Conservation (phyloP, 2,797 vertebrate genomes). For the Jordanella pulchra region DNA sequence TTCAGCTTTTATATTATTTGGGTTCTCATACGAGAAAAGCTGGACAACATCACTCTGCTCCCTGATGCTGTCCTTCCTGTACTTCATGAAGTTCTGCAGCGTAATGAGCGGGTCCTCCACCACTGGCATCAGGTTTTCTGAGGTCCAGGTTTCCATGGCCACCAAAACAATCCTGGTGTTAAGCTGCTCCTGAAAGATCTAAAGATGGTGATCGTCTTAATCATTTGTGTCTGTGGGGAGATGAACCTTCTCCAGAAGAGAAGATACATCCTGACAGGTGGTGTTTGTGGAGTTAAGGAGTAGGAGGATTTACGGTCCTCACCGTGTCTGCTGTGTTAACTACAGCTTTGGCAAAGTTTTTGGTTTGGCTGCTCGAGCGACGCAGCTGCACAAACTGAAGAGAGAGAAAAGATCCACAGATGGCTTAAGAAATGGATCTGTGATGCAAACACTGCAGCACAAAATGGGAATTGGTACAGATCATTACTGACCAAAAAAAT, state of each 20-base stretch:
- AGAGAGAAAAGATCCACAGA: slow-evolving; percentile 50
- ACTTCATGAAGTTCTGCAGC: slow-evolving; percentile 89
- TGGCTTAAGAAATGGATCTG: slow-evolving; percentile 25
- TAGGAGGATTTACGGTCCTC: slow-evolving; percentile 59
- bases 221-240: slow-evolving; percentile 3
- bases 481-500: neutral
- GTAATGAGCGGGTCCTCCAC: slow-evolving; percentile 86
- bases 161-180: slow-evolving; percentile 94
- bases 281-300: slow-evolving; percentile 17
- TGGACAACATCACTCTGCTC: slow-evolving; percentile 89
- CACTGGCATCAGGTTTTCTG: slow-evolving; percentile 86
- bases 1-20: neutral
- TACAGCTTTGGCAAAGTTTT: slow-evolving; percentile 94
- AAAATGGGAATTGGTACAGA: slow-evolving; percentile 4
- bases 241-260: neutral
- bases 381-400: slow-evolving; percentile 86
- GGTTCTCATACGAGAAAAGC: slow-evolving; percentile 88
- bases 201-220: slow-evolving; percentile 29
- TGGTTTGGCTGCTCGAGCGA: slow-evolving; percentile 87
- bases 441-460: slow-evolving; percentile 8
- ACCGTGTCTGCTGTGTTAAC: slow-evolving; percentile 94
- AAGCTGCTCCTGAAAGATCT: slow-evolving; percentile 95
- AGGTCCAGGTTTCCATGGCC: slow-evolving; percentile 94
- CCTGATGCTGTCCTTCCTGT: slow-evolving; percentile 83
- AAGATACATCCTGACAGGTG: slow-evolving; percentile 26